Conservation (phyloP, 2,113 vertebrate species). For the Indicator indicator region DNA sequence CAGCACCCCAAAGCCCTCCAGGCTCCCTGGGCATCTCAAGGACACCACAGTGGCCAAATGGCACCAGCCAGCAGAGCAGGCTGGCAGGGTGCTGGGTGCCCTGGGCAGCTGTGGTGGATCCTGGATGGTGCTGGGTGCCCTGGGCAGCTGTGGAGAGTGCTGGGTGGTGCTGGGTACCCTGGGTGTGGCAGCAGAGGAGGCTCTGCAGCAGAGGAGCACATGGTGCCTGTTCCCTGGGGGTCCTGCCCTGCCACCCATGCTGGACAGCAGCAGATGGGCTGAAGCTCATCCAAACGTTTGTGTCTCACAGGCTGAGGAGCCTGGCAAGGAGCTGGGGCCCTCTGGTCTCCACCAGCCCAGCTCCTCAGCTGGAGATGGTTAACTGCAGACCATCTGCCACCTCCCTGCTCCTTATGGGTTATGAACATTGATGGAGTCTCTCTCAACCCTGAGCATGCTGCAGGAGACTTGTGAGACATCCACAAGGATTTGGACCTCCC, state of each 20-base stretch:
- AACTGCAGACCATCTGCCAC: conserved; percentile 48
- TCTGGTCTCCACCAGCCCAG: neutral
- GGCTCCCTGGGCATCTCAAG: neutral
- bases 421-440: conserved; percentile 57
- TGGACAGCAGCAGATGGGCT: neutral
- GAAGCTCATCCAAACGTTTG: neutral
- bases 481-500: neutral
- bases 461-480: neutral
- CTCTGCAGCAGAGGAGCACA: accelerated
- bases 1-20: neutral
- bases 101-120: neutral
- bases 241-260: neutral
- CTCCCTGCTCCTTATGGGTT: neutral
- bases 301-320: neutral
- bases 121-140: neutral
- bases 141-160: no score
- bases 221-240: neutral
- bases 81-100: neutral
- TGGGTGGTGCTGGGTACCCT: accelerated
- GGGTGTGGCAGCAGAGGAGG: neutral
- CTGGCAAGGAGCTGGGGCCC: neutral
- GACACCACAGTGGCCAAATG: neutral
- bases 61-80: no score
- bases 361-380: neutral
- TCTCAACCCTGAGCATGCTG: neutral